These are phyloP conservation scores for Lacerta agilis DNA, from an alignment of 2,797 vertebrate species.

Conservation along the genomic window DNA sequence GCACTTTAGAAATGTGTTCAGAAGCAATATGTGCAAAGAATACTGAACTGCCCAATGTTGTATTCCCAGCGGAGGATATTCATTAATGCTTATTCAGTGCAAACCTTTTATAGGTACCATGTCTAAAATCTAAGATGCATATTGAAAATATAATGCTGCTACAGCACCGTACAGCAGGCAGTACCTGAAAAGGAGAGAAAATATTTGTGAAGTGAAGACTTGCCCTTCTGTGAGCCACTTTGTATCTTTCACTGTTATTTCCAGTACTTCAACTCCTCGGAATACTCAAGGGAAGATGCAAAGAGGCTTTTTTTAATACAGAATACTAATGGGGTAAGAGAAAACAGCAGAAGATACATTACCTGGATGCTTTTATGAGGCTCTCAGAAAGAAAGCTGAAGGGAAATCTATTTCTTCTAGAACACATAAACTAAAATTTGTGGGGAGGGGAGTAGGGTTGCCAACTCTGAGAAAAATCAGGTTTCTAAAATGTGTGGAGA, in stretches of 20 bases:
- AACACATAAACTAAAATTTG: not conserved
- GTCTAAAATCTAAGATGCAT: not conserved
- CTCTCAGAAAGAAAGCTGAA: not conserved
- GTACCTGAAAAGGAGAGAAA: not conserved
- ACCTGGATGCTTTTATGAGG: slow-evolving; percentile 18
- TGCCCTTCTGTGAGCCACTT: slow-evolving; percentile 17
- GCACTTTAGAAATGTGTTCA: slow-evolving; percentile 41
- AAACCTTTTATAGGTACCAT: not conserved
- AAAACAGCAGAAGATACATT: not conserved
- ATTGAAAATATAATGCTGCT: not conserved
- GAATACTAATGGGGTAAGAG: slow-evolving; percentile 11
- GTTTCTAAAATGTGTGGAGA: not conserved
- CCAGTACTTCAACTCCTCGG: slow-evolving; percentile 20
- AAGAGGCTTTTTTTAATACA: slow-evolving; percentile 10
- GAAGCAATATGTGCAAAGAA: slow-evolving; percentile 35
- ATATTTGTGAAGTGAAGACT: not conserved
- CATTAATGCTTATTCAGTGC: not conserved
- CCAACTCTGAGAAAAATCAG: not conserved
- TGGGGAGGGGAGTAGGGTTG: too few relatives aligned
- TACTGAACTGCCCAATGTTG: slow-evolving; percentile 25
- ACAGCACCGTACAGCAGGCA: not conserved
- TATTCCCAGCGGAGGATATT: not conserved
- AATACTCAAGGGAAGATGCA: slow-evolving; percentile 33
- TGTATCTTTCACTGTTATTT: slow-evolving; percentile 29
- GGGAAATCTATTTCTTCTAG: not conserved